Percentiles rank a stretch among this genome's conserved stretches.
phyloP scores from a whole-genome alignment of 1,140 invertebrate species.

The Campodea augens region DNA sequence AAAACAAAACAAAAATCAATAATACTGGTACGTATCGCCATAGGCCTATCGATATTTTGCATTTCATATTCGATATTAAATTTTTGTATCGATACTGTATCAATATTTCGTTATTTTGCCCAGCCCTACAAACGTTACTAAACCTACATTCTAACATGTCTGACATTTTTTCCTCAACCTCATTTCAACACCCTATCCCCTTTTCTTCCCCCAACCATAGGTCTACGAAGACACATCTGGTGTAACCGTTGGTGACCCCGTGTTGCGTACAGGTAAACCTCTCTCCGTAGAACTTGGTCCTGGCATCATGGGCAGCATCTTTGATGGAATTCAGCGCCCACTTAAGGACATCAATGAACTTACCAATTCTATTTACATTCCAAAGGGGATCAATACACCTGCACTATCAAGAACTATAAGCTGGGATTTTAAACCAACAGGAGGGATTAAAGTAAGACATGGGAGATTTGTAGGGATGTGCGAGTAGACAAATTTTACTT shows the following conservation, averaged over 20 bases:
- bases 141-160: too few relatives aligned
- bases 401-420: constrained; percentile 55
- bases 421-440: constrained; percentile 84
- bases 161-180: too few relatives aligned
- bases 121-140: too few relatives aligned
- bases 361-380: constrained; percentile 94
- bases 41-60: background rate
- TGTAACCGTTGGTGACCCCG: constrained; percentile 97
- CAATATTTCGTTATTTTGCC: background rate
- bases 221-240: constrained; percentile 99
- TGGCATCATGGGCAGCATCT: constrained; percentile 97
- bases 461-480: background rate
- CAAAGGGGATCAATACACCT: constrained; percentile 92
- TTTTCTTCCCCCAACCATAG: constrained; percentile 25
- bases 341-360: constrained; percentile 89
- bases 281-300: constrained; percentile 97
- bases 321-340: constrained; percentile 98
- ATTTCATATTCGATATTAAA: background rate
- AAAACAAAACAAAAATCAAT: too few relatives aligned
- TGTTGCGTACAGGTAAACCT: constrained; percentile 92
- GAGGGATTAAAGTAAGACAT: constrained; percentile 49
- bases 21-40: background rate
- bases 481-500: too few relatives aligned
- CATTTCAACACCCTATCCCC: too few relatives aligned
- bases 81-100: too few relatives aligned